phyloP scores from a whole-genome alignment of 1,140 invertebrate genomes.

The Saccostrea cuccullata region DNA sequence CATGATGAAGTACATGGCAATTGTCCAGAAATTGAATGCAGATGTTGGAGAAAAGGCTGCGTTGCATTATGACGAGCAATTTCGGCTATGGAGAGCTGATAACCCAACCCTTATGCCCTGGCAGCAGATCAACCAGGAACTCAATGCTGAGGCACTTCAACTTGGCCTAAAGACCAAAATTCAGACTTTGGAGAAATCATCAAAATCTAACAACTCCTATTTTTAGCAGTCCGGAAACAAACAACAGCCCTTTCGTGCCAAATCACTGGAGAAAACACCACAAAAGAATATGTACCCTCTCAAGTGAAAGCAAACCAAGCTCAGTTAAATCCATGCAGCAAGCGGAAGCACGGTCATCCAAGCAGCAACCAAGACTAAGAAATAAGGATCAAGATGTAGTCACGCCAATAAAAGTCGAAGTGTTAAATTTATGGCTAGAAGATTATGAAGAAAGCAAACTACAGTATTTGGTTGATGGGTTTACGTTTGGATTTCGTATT shows the following conservation, averaged over 20 bases:
- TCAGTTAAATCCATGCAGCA: not conserved
- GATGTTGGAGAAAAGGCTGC: constrained; percentile 4
- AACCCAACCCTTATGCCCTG: constrained; percentile 15
- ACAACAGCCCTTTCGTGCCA: constrained; percentile 19
- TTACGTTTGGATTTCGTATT: too few species aligned
- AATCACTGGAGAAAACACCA: not conserved
- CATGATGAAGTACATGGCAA: not conserved
- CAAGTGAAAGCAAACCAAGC: not conserved
- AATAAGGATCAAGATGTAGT: not conserved
- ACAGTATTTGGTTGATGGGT: too few species aligned
- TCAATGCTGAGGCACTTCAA: not conserved
- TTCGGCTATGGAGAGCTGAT: constrained; percentile 21
- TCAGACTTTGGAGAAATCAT: too few species aligned
- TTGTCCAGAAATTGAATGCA: not conserved
- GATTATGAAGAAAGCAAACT: too few species aligned
- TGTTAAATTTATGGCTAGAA: too few species aligned
- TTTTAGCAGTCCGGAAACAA: not conserved
- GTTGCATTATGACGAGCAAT: constrained; percentile 39
- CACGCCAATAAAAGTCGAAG: not conserved
- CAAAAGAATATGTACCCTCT: not conserved
- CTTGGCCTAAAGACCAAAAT: not conserved
- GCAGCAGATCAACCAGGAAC: not conserved
- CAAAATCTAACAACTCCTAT: too few species aligned
- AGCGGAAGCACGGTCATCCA: not conserved
- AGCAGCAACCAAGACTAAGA: not conserved